Evolutionary conservation across 2,797 vertebrate genomes (phyloP).

Genomic region (Chromobotia macracanthus): DNA sequence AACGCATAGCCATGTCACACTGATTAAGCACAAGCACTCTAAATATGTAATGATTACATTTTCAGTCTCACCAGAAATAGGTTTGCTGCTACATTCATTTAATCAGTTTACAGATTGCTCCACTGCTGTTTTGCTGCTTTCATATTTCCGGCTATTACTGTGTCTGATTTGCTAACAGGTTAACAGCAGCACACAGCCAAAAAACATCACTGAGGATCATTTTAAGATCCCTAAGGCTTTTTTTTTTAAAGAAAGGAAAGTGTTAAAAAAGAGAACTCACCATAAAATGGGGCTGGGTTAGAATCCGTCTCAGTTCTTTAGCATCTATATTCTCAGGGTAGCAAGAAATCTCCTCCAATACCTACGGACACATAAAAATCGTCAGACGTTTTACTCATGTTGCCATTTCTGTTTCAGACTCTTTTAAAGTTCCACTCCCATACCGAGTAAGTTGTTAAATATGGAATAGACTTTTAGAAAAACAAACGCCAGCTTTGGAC

Average conservation of each 20-base stretch:
- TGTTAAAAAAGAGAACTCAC: slow-evolving; percentile 73
- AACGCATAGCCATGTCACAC: background rate
- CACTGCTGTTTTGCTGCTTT: background rate
- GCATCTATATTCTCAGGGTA: slow-evolving; percentile 95
- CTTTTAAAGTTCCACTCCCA: background rate
- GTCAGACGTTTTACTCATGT: slow-evolving; percentile 23
- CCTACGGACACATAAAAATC: slow-evolving; percentile 71
- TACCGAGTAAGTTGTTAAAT: background rate
- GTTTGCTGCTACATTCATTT: background rate
- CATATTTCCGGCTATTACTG: background rate
- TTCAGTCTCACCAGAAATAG: background rate
- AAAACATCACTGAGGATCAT: background rate
- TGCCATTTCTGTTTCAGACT: background rate
- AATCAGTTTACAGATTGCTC: background rate
- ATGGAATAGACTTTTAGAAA: background rate
- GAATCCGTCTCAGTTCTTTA: slow-evolving; percentile 94
- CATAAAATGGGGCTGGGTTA: slow-evolving; percentile 99
- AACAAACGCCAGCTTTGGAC: slow-evolving; percentile 3
- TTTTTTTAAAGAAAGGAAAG: background rate
- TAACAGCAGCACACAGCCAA: background rate
- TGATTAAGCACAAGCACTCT: background rate
- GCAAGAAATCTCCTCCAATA: slow-evolving; percentile 98
- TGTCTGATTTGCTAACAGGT: background rate
- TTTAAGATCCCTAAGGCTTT: background rate
- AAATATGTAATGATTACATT: background rate